Evolutionary conservation across 2,113 vertebrate species (phyloP), one percentile per base, ranked within the genome.

Genomic region (Eonycteris spelaea): DNA sequence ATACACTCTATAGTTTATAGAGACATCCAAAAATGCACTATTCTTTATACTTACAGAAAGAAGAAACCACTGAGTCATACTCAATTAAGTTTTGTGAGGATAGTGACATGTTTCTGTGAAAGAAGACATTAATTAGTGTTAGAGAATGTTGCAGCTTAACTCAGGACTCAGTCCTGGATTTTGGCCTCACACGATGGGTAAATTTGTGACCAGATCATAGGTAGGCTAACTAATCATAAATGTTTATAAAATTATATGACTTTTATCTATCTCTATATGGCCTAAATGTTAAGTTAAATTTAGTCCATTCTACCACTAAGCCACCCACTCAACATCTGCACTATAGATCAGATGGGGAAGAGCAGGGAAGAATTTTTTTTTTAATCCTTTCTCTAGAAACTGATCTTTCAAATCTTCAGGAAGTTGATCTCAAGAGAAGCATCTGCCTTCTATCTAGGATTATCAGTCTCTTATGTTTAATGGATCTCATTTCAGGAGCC

Each of bases 401-500:
- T 45, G 86, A 83, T 91, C 74, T 93, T 73, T 74, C 16, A 65
- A 80, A 11, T 26, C 22, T 85, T 73, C 0, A 15, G 28, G 43
- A 87, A 22, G 5, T 7, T 74, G 38, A 57, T 91, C 86, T 93
- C 87, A 35, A 94, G 86, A 43, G 94, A 92, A 1, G 13, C 33
- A 87, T 93, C 51, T 86, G 40, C 73, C n/a, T 95, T 79, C 68
- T 91, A 82, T 30, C 38, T 55, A 67, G 83, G 77, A 90, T 93
- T 91, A 79, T 89, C 40, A 75, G 75, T 89, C 86, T 91, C 63
- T 91, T 61, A 22, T 59, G 84, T 79, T 90, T 78, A 92, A 83
- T 84, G 78, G 38, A 96, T 96, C 21, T 48, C n/a, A 95, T 91
- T 91, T 95, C 83, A 96, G 59, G 48, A 75, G 21, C 84, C 86